Conservation (phyloP, 2,113 vertebrate species). For the Butorides virescens region DNA sequence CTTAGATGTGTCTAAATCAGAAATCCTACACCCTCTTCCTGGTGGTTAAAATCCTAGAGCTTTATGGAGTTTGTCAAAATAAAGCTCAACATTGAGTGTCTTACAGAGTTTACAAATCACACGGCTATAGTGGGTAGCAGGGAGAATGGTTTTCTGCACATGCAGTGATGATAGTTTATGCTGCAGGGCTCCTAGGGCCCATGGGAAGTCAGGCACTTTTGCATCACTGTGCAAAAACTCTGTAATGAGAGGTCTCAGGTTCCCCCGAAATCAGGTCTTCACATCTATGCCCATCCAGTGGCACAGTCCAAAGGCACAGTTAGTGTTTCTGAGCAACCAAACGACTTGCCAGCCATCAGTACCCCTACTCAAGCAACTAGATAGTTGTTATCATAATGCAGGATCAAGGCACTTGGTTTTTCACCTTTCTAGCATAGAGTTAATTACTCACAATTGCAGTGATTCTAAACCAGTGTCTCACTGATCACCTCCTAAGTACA, state of each 20-base stretch:
- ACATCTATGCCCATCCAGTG: background rate
- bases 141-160: background rate
- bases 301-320: background rate
- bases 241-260: background rate
- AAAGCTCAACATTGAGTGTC: background rate
- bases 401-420: background rate
- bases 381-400: background rate
- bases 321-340: background rate
- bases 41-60: background rate
- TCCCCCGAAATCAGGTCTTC: background rate
- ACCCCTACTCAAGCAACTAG: background rate
- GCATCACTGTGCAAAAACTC: background rate
- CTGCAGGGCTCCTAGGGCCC: background rate
- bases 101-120: background rate
- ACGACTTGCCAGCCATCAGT: background rate
- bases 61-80: background rate
- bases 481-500: background rate
- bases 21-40: background rate
- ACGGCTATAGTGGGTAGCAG: background rate
- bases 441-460: background rate
- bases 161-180: background rate
- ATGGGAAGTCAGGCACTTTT: background rate
- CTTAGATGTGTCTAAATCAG: background rate
- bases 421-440: accelerated
- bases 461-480: background rate